Base-by-base conservation (phyloP, 2,113 vertebrate species). In the Saimiri boliviensis region DNA sequence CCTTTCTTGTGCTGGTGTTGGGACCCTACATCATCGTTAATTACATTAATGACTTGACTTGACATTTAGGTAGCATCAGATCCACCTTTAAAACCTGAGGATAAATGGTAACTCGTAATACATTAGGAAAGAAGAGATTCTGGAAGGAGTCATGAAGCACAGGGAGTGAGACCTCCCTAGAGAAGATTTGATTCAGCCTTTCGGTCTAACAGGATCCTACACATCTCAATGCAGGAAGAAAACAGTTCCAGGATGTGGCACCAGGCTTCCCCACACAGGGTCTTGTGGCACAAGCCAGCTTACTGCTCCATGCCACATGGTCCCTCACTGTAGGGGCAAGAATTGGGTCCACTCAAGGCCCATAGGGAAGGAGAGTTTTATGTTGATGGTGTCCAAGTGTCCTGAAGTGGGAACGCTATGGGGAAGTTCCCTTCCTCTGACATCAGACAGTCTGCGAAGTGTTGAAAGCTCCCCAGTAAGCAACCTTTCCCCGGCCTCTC, bases 391-490 rank as follows among this genome's bases (percentile, higher is more conserved):
- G 56, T 35, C 74, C 73, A 4, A 30, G 47, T 35, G 35, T 70
- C 84, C n/a, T 60, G 23, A 76, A 45, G 60, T 19, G 8, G 42
- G 76, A 54, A 47, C 40, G 35, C 35, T 35, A n/a, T 16, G 13
- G 60, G n/a, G 68, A 86, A 70, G 52, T 82, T 91, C 66, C 77
- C 66, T 73, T 70, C 47, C n/a, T 82, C 54, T 56, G 14, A 54
- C 27, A 42, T 88, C 73, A 92, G 84, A 40, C 30, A 13, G 54
- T 68, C 82, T 92, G 56, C 45, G 94, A 94, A 89, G 93, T 94
- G 40, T 40, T 88, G 66, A 71, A 68, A 86, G 25, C 85, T 97
- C 82, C 82, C 95, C 37, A 3, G 79, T n/a, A 79, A 91, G 27
- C 74, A 58, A 13, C 73, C 79, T 93, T 94, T 68, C 68, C 88